Base-by-base conservation (phyloP, 2,888 invertebrate species). In the Noctua fimbriata region DNA sequence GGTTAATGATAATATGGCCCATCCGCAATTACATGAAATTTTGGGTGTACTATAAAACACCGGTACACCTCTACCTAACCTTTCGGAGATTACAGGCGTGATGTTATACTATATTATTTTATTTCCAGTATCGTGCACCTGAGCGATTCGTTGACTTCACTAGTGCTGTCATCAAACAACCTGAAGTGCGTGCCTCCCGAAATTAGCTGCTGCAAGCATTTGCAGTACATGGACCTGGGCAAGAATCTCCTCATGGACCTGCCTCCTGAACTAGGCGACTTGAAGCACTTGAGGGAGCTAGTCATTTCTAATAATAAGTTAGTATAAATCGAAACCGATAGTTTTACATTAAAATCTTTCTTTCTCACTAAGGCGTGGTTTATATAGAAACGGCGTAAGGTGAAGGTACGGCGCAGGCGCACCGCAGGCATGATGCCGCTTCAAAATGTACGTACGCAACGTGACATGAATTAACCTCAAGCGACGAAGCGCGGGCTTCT, bases 281-380 rank as follows among this genome's bases (percentile, higher is more conserved):
- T 99, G 86, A 97, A 97, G 77, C 95, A 97, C 74, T 93, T 99
- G 86, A 97, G 98, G 88, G 99, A 99, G 94, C 96, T 99, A 14
- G 98, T 98, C 89, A 97, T 99, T 89, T 98, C 98, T 12, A 98
- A 98, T 92, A 99, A 99, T 95, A 98, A 97, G 99, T 99, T 93
- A 94, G 95, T 94, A 82, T 66, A 32, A 7, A 63, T 63, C 9
- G 18, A 3, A 32, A 32, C 1, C 41, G 63, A 63, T 63, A 5
- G 5, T 41, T 66, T 12, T 66, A 24, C 2, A 32, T 66, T 24
- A 1, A 36, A 41, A 24, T 63, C 2, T 44, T 60, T 60, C n/a
- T 0, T 55, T n/a, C 12, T 58, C 12, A n/a, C 10, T n/a, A 28
- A 36, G 36, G 36, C 36, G 36, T 5, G 36, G 0, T 36, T 36